These are phyloP conservation scores for Diplosoma virens DNA, from an alignment of 23 tunicate genomes.

Conservation along the genomic window DNA sequence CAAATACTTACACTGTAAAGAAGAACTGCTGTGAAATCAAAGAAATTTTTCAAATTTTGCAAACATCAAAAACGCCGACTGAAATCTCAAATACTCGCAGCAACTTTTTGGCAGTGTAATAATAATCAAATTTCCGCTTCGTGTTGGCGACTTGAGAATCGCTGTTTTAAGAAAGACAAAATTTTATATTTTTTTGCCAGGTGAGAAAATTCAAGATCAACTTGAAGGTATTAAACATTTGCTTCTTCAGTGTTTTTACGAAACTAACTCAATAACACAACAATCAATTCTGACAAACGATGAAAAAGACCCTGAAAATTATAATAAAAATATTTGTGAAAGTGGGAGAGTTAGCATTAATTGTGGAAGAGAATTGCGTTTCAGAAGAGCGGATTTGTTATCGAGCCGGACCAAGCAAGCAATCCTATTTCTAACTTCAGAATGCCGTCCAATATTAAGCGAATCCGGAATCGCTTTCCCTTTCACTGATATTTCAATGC, in stretches of 20 bases:
- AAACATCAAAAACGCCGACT: too few species aligned
- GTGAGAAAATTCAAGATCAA: too few species aligned
- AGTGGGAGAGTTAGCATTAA: not conserved
- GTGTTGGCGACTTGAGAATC: too few species aligned
- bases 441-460: constrained; percentile 53
- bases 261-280: not conserved
- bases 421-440: constrained; percentile 23
- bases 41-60: too few species aligned
- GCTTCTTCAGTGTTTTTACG: constrained; percentile 50
- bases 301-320: not conserved
- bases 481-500: not conserved
- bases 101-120: too few species aligned
- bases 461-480: constrained; percentile 53
- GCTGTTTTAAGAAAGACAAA: too few species aligned
- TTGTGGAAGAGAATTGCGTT: constrained; percentile 18
- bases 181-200: too few species aligned
- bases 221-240: constrained; percentile 8
- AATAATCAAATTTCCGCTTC: too few species aligned
- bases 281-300: not conserved
- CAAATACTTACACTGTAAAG: too few species aligned
- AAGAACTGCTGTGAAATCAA: too few species aligned
- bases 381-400: not conserved
- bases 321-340: not conserved
- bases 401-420: constrained; percentile 46
- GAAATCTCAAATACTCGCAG: too few species aligned